Evolutionary conservation across 2,797 vertebrate genomes (phyloP), one percentile per base, ranked within the genome.

Genomic region (Taenioides sp.): DNA sequence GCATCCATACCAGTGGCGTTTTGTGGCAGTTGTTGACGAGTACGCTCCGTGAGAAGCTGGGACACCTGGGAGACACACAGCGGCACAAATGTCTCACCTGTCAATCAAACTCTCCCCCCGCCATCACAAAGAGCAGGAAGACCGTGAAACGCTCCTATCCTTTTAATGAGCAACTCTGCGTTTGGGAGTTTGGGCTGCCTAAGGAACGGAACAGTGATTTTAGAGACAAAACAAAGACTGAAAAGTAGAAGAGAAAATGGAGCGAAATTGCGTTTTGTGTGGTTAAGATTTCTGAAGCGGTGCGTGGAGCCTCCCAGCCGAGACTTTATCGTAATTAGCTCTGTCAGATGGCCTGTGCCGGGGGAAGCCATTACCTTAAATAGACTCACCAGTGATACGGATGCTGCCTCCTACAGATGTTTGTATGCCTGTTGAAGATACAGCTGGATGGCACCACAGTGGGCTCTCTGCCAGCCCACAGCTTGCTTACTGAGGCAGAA

Each of bases 361-460:
- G 78, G 86, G 89, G 89, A 91, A 81, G 86, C 85, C 81, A 90
- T 87, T 89, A 87, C 87, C 89, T 91, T 86, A 90, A 92, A 91
- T 87, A 90, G 85, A 90, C 86, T 87, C 82, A 74, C 73, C 84
- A 84, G 81, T 80, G 88, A 88, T 88, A 88, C 68, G 76, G 81
- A 84, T 80, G 76, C 77, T 81, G 82, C 31, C 79, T 91, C 70
- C 67, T 90, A 88, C 91, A 90, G 89, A 91, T 91, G 91, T 92
- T 90, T 80, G 81, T 69, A 63, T 79, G 85, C 84, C 87, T 89
- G 88, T 83, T 87, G 83, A 81, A 86, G 88, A 86, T 73, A 81
- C 86, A 90, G 87, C 86, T 88, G 89, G 86, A 77, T 88, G 84
- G 17, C 0, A 23, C 80, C 37, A 40, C 71, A 52, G 76, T 54